Evolutionary conservation across 2,888 invertebrate species (phyloP).

Genomic region (Galerucella pusilla): DNA sequence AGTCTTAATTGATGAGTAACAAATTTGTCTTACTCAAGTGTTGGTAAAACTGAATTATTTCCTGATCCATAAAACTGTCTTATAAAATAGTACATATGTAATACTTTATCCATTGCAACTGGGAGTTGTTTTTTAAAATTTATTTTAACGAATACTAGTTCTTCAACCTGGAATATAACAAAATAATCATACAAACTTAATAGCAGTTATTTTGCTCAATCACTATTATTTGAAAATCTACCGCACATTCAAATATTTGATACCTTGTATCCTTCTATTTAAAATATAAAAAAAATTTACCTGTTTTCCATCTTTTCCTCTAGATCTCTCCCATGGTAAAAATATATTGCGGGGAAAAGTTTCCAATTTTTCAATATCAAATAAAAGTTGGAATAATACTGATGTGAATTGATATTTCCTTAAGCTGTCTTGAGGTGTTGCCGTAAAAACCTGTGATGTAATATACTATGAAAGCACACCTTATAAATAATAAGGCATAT

Average conservation of each 20-base stretch:
- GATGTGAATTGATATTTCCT: conserved; percentile 69
- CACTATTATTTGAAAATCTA: not conserved
- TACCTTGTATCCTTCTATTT: not conserved
- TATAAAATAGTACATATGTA: conserved; percentile 77
- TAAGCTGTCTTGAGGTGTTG: conserved; percentile 67
- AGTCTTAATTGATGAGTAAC: not conserved
- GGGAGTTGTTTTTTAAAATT: conserved; percentile 71
- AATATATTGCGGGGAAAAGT: conserved; percentile 74
- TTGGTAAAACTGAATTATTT: conserved; percentile 73
- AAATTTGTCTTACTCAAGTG: conserved; percentile 74
- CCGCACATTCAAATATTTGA: not conserved
- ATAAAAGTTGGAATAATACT: conserved; percentile 76
- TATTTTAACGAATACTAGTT: conserved; percentile 74
- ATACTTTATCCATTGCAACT: conserved; percentile 66
- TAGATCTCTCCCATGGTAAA: conserved; percentile 70
- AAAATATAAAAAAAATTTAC: conserved; percentile 15
- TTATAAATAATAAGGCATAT: not conserved
- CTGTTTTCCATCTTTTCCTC: not conserved
- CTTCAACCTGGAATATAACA: conserved; percentile 65
- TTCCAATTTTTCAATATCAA: conserved; percentile 72
- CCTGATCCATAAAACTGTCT: conserved; percentile 73
- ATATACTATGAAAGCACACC: conserved; percentile 38
- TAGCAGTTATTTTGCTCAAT: no score
- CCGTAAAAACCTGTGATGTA: conserved; percentile 68
- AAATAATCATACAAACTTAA: not conserved